These are phyloP conservation scores for Diuraphis noxia DNA, from an alignment of 1,140 invertebrate species.

Conservation along the genomic window DNA sequence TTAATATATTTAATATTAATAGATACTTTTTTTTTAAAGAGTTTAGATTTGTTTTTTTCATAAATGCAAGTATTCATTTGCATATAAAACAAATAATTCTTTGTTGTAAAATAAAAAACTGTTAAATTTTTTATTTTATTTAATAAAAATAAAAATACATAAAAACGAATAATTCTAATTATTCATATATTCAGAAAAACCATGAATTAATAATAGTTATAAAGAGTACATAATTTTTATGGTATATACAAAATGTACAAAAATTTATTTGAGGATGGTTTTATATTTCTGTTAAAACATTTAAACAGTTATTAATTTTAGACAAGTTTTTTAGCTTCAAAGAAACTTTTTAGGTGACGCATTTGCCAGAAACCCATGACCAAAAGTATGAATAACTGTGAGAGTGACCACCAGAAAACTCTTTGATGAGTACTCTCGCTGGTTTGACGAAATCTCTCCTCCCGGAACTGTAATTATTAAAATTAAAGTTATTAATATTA, in stretches of 20 bases:
- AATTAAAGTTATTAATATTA: conserved; percentile 3
- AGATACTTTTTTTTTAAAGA: conserved; percentile 31
- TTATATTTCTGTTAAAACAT: conserved; percentile 29
- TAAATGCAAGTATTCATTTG: not conserved
- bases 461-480: conserved; percentile 80
- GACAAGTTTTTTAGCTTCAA: conserved; percentile 99
- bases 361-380: conserved; percentile 98
- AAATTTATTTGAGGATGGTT: conserved; percentile 15
- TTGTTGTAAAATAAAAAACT: conserved; percentile 43
- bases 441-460: conserved; percentile 95
- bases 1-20: conserved; percentile 18
- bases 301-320: conserved; percentile 60
- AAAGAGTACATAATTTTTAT: conserved; percentile 25
- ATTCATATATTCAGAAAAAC: conserved; percentile 24
- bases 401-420: conserved; percentile 97
- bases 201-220: conserved; percentile 12
- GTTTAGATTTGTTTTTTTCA: conserved; percentile 35
- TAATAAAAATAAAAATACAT: conserved; percentile 21
- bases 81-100: conserved; percentile 21
- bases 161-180: not conserved
- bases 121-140: conserved; percentile 44
- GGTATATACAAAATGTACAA: conserved; percentile 44
- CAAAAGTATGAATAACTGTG: conserved; percentile 87
- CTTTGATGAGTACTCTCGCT: conserved; percentile 97
- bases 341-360: conserved; percentile 98